Conservation (phyloP, 2,888 invertebrate species). For the Meloe dianella region DNA sequence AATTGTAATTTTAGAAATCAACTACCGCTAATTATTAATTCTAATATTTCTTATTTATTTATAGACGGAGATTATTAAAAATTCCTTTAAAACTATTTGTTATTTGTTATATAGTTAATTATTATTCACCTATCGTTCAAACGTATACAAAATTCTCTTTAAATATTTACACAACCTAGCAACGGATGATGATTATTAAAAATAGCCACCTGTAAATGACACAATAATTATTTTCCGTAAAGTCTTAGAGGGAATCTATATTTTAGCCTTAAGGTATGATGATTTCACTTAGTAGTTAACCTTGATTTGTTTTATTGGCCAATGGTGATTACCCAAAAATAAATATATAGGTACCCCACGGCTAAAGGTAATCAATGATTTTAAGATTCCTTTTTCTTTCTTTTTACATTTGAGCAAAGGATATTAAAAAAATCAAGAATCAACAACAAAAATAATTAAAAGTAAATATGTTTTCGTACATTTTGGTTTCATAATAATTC, state of each 20-base stretch:
- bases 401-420: too few species aligned
- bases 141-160: constrained; percentile 1
- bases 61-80: background rate
- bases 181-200: background rate
- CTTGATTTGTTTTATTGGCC: constrained; percentile 9
- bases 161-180: constrained; percentile 5
- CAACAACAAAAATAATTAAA: background rate
- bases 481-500: background rate
- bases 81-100: background rate
- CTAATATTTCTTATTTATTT: background rate
- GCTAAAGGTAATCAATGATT: background rate
- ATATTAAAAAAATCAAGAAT: too few species aligned
- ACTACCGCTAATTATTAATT: background rate
- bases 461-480: background rate
- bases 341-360: background rate
- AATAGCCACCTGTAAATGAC: constrained; percentile 5
- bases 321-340: background rate
- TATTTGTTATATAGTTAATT: background rate
- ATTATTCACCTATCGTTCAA: background rate
- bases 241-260: background rate
- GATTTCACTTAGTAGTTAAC: constrained; percentile 16
- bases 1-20: background rate
- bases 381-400: background rate
- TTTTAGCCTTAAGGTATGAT: constrained; percentile 4
- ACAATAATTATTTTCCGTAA: constrained; percentile 2